Conservation (phyloP, 2,113 vertebrate species). For the Colius striatus region DNA sequence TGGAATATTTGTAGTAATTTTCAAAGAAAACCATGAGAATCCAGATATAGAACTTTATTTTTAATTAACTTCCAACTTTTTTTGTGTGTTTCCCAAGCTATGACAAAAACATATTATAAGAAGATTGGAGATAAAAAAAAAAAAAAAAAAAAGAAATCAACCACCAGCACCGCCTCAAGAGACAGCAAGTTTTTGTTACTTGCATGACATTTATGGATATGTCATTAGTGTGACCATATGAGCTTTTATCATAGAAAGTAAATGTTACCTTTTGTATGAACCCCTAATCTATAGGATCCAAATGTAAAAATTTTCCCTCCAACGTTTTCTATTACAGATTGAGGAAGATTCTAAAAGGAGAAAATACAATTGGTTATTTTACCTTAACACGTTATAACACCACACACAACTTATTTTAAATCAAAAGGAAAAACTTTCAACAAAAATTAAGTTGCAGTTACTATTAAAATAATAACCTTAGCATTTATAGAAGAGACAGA, state of each 20-base stretch:
- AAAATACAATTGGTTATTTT: slow-evolving; percentile 37
- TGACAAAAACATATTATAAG: not conserved
- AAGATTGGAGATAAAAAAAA: not conserved
- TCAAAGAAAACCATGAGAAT: not conserved
- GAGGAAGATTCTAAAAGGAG: slow-evolving; percentile 85
- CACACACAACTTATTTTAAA: not conserved
- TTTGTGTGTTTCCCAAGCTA: not conserved
- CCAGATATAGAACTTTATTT: not conserved
- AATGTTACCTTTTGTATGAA: slow-evolving; percentile 88
- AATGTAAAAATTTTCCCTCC: slow-evolving; percentile 93
- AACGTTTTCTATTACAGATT: slow-evolving; percentile 86
- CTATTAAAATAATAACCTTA: not conserved
- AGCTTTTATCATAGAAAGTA: not conserved
- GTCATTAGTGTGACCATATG: not conserved
- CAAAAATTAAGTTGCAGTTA: not conserved
- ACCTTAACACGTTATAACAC: not conserved
- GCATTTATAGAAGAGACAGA: not conserved
- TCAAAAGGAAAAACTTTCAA: not conserved
- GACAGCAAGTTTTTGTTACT: not conserved
- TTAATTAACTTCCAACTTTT: not conserved
- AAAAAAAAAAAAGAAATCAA: not conserved
- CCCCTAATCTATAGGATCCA: slow-evolving; percentile 91
- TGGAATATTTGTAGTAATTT: not conserved
- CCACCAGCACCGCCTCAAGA: not conserved
- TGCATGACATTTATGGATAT: not conserved